phyloP scores from a whole-genome alignment of 2,888 invertebrate genomes.

The Fragum whitleyi region DNA sequence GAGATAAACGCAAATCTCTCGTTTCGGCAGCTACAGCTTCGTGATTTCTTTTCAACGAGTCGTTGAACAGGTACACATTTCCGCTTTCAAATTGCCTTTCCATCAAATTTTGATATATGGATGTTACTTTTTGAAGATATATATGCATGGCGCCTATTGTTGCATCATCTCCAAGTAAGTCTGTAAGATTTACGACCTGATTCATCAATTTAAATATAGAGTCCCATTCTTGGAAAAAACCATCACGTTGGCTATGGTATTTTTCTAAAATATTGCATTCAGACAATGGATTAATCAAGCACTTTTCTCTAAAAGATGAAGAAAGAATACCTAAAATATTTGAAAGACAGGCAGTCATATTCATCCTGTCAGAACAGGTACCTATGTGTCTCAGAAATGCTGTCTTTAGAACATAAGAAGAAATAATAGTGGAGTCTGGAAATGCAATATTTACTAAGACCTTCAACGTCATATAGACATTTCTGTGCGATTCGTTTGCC shows the following conservation, averaged over 20 bases:
- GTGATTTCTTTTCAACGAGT: too few relatives aligned
- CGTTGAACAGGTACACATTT: too few relatives aligned
- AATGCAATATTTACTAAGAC: not conserved
- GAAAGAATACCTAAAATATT: conserved; percentile 2
- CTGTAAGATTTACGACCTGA: not conserved
- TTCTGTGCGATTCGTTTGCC: not conserved
- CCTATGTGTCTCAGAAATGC: not conserved
- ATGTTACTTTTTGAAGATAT: not conserved
- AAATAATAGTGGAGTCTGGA: not conserved
- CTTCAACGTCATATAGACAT: not conserved
- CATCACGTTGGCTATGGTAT: not conserved
- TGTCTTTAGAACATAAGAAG: conserved; percentile 6
- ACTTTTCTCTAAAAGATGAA: not conserved
- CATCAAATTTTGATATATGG: not conserved
- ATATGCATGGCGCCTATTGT: not conserved
- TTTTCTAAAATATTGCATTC: not conserved
- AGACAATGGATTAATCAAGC: not conserved
- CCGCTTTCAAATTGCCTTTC: too few relatives aligned
- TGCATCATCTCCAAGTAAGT: not conserved
- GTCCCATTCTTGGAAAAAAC: not conserved
- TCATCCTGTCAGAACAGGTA: not conserved
- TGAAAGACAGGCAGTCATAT: not conserved
- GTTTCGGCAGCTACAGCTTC: too few relatives aligned
- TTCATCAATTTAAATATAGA: not conserved
- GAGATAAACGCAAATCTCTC: too few relatives aligned